Evolutionary conservation across 2,888 invertebrate species (phyloP).

Genomic region (Pandemis cinnamomeana): DNA sequence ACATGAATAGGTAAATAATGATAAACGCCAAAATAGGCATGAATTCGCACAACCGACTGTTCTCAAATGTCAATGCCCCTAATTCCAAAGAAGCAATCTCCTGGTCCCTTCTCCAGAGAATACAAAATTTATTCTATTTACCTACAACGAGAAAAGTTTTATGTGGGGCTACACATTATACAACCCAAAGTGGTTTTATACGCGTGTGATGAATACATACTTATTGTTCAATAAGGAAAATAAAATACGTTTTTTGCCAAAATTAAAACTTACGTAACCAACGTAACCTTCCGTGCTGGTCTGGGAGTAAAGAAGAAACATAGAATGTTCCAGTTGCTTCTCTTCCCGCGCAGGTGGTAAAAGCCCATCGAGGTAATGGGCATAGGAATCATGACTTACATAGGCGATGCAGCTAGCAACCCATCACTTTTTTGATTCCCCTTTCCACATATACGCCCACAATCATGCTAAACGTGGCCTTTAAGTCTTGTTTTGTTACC

Average conservation of each 20-base stretch:
- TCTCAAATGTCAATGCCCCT: constrained; percentile 26
- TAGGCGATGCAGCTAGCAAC: no score
- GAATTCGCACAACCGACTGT: not conserved
- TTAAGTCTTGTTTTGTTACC: no score
- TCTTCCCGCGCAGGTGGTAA: no score
- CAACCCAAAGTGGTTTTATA: not conserved
- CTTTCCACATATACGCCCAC: no score
- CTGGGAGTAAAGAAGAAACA: no score
- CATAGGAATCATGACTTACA: no score
- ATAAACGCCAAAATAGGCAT: not conserved
- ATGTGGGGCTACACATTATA: constrained; percentile 10
- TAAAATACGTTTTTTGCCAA: constrained; percentile 1
- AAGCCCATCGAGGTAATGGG: no score
- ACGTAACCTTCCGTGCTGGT: no score
- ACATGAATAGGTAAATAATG: not conserved
- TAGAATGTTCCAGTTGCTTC: no score
- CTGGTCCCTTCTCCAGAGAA: constrained; percentile 7
- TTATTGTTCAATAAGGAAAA: not conserved
- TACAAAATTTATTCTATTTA: constrained; percentile 33
- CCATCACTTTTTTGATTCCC: no score
- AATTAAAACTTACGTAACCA: not conserved
- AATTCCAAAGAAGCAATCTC: constrained; percentile 24
- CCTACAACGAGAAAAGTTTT: constrained; percentile 13
- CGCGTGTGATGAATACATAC: not conserved
- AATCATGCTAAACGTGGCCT: no score